Conservation (phyloP, 2,888 invertebrate genomes). For the Xestobium rufovillosum region DNA sequence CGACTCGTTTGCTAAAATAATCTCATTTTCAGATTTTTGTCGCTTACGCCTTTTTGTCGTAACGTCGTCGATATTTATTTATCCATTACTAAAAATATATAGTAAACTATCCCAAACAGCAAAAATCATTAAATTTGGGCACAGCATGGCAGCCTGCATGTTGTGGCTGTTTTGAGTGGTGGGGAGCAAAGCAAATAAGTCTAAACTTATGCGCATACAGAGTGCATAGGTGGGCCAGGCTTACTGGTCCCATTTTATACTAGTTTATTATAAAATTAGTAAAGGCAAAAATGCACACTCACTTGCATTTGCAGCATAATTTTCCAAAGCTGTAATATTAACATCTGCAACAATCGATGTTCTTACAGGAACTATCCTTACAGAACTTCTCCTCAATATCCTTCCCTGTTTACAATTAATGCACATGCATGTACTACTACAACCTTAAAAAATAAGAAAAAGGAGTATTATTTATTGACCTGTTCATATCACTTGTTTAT, state of each 20-base stretch:
- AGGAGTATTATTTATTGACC: too few relatives aligned
- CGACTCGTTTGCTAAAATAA: too few relatives aligned
- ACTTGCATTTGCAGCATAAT: constrained; percentile 18
- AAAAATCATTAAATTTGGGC: too few relatives aligned
- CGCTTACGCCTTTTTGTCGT: too few relatives aligned
- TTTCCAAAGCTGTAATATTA: constrained; percentile 14
- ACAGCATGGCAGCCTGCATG: constrained; percentile 12
- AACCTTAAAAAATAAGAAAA: constrained; percentile 10
- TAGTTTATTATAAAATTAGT: too few relatives aligned
- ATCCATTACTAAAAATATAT: too few relatives aligned
- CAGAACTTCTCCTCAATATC: constrained; percentile 14
- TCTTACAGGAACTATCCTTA: constrained; percentile 17
- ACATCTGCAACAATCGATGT: constrained; percentile 1
- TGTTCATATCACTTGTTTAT: too few relatives aligned
- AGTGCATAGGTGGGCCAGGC: not conserved
- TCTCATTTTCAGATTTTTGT: too few relatives aligned
- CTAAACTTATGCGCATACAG: not conserved
- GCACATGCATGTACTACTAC: constrained; percentile 12
- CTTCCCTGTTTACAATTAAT: constrained; percentile 6
- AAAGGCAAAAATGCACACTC: too few relatives aligned
- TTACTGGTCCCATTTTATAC: too few relatives aligned
- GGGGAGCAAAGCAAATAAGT: not conserved
- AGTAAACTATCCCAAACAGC: too few relatives aligned
- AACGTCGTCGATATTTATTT: too few relatives aligned
- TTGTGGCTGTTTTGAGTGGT: not conserved